Evolutionary conservation across 2,113 vertebrate genomes (phyloP), one percentile per base, ranked within the genome.

Genomic region (Bothrops jararaca): DNA sequence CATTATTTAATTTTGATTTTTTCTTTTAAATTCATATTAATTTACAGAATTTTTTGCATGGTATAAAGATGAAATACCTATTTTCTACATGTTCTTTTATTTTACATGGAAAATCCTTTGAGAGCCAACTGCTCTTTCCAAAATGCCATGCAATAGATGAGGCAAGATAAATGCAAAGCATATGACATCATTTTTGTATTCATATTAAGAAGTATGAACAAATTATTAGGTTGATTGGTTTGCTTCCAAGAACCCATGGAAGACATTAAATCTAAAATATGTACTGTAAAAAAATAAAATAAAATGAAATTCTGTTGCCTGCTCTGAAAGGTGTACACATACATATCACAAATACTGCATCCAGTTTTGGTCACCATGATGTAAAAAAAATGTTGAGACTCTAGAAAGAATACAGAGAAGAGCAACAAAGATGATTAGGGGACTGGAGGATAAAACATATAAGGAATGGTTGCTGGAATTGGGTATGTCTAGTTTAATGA

Each of bases 61-160:
- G 60, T 90, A 39, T 24, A 92, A 69, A 95, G 93, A 93, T 94
- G 93, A 57, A 92, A 88, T 54, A 60, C 91, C 53, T 80, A 92
- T 58, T 52, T 52, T 11, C 26, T 87, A 85, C 90, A 9, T 52
- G 80, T 93, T 95, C 89, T 92, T 94, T 90, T 4, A 34, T 91
- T 39, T 56, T 12, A 91, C 85, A 15, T 88, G 45, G 90, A 15
- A 93, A 91, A 88, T 34, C 8, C 92, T 94, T 92, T 34, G 56
- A 89, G 58, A 90, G 0, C 4, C 29, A 9, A 11, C 0, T 56
- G 94, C 92, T 5, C 13, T n/a, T 53, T 23, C 48, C 9, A 39
- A 88, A 69, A 24, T 52, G 85, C 39, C 20, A 7, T 88, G 57
- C 9, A 39, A 53, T 10, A 53, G 13, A 26, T 92, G 48, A 74